Conservation (phyloP, 2,888 invertebrate genomes). For the Galeopsomyia nigrocyanea region DNA sequence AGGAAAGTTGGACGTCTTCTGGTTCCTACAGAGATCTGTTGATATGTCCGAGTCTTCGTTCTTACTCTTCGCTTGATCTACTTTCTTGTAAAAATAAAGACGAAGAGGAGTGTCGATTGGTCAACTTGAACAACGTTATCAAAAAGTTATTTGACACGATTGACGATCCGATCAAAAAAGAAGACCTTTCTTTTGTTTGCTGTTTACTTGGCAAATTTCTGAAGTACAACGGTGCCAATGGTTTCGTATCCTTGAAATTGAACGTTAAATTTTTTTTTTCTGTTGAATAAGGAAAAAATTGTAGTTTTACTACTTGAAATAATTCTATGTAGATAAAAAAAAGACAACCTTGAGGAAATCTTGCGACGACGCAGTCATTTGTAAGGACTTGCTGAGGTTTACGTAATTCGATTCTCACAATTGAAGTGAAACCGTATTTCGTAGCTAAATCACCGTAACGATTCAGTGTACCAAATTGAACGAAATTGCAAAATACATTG, state of each 20-base stretch:
- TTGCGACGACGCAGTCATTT: too few relatives aligned
- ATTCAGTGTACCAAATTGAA: too few relatives aligned
- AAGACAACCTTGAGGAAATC: too few relatives aligned
- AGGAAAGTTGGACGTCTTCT: conserved; percentile 22
- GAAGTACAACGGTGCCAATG: conserved; percentile 47
- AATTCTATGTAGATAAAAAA: not conserved
- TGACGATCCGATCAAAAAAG: conserved; percentile 52
- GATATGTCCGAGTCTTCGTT: conserved; percentile 16
- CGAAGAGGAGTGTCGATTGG: conserved; percentile 34
- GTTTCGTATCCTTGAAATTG: conserved; percentile 60
- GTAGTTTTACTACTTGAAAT: not conserved
- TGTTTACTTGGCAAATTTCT: conserved; percentile 54
- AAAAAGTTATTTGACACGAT: conserved; percentile 55
- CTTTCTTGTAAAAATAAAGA: not conserved
- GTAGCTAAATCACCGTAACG: too few relatives aligned
- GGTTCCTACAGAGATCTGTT: not conserved
- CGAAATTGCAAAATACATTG: too few relatives aligned
- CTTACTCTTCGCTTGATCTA: conserved; percentile 31
- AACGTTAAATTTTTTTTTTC: not conserved
- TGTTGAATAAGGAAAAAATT: not conserved
- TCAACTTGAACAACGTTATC: conserved; percentile 47
- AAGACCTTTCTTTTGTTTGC: conserved; percentile 27
- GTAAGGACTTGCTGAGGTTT: too few relatives aligned
- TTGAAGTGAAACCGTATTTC: too few relatives aligned
- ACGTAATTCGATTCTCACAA: too few relatives aligned